A percentile compares a stretch with the other conserved stretches of the same genome.
Conservation (phyloP, 2,888 invertebrate species). For the Isotomurus palustris region DNA sequence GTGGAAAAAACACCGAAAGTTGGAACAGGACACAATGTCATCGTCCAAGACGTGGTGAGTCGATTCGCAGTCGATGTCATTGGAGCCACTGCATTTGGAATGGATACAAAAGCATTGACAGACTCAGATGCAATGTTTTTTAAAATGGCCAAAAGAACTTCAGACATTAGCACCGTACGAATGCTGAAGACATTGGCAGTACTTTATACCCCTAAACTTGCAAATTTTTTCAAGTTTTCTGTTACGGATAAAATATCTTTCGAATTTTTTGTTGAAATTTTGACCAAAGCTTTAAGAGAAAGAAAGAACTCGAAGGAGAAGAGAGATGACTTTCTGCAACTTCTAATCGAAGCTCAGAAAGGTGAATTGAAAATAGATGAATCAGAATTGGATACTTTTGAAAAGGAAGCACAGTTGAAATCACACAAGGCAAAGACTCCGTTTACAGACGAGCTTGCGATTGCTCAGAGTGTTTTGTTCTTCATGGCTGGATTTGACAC, state of each 20-base stretch:
- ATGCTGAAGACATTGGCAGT: slow-evolving; percentile 4
- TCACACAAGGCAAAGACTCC: slow-evolving; percentile 15
- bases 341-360: slow-evolving; percentile 30
- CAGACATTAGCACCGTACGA: slow-evolving; percentile 12
- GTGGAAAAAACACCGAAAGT: slow-evolving; percentile 19
- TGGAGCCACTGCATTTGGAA: slow-evolving; percentile 52
- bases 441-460: slow-evolving; percentile 23
- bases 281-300: slow-evolving; percentile 20
- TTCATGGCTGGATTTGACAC: slow-evolving; percentile 33
- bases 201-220: slow-evolving; percentile 18
- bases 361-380: slow-evolving; percentile 27
- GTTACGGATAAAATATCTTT: slow-evolving; percentile 15
- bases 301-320: slow-evolving; percentile 17
- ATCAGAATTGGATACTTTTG: slow-evolving; percentile 25
- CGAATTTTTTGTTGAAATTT: slow-evolving; percentile 29
- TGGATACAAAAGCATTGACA: slow-evolving; percentile 22
- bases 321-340: slow-evolving; percentile 35
- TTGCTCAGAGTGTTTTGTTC: slow-evolving; percentile 30
- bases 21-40: slow-evolving; percentile 11
- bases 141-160: slow-evolving; percentile 36
- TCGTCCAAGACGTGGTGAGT: slow-evolving; percentile 31
- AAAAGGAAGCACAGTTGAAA: slow-evolving; percentile 26
- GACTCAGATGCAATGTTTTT: slow-evolving; percentile 50
- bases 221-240: slow-evolving; percentile 3
- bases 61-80: slow-evolving; percentile 48